These are phyloP conservation scores for Heliconius charithonia DNA, from an alignment of 2,888 invertebrate species.

Conservation along the genomic window DNA sequence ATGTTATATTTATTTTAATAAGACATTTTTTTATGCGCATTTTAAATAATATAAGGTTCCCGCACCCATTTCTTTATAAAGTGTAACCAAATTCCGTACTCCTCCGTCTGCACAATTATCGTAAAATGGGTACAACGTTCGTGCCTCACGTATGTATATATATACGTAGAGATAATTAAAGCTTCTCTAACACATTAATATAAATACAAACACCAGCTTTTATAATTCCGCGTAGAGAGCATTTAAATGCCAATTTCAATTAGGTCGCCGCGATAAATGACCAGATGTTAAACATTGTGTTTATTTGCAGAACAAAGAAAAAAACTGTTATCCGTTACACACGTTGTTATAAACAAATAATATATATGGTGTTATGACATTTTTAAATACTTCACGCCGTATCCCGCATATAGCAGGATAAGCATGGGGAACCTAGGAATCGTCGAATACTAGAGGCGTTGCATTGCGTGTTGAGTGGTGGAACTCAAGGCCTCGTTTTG, in stretches of 20 bases:
- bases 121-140: too few species aligned
- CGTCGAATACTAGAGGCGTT: too few species aligned
- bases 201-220: not conserved
- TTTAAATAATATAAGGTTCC: too few species aligned
- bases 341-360: not conserved
- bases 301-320: conserved; percentile 2
- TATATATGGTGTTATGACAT: too few species aligned
- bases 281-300: not conserved
- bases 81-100: too few species aligned
- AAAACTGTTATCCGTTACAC: not conserved
- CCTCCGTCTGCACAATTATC: too few species aligned
- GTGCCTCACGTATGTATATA: too few species aligned
- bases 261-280: conserved; percentile 9
- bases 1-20: too few species aligned
- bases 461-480: not conserved
- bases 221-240: not conserved
- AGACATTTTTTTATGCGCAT: too few species aligned
- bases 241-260: conserved; percentile 18
- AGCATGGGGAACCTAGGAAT: not conserved
- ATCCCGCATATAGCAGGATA: not conserved
- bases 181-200: not conserved
- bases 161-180: not conserved
- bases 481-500: not conserved
- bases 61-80: too few species aligned
- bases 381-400: not conserved